Percentiles rank a stretch among this genome's conserved stretches.
phyloP scores from a whole-genome alignment of 2,888 invertebrate species.

The Melitaea athalia region DNA sequence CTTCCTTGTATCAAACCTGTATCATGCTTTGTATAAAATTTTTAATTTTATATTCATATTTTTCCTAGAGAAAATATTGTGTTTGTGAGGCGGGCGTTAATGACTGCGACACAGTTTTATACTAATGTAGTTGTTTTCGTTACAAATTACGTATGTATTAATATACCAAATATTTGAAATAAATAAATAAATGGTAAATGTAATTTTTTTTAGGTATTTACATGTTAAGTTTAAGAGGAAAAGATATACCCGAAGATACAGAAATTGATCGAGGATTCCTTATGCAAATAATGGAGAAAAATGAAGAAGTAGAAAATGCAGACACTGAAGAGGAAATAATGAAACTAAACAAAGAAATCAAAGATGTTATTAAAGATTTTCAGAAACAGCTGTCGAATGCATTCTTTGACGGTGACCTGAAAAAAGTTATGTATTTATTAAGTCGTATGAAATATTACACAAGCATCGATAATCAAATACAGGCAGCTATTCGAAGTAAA shows the following conservation, averaged over 20 bases:
- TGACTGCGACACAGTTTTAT: too few relatives aligned
- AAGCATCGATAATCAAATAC: constrained; percentile 90
- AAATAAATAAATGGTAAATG: too few relatives aligned
- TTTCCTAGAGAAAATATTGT: too few relatives aligned
- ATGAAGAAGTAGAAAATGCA: constrained; percentile 91
- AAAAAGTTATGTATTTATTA: constrained; percentile 84
- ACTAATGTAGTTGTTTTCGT: too few relatives aligned
- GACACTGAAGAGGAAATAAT: constrained; percentile 81
- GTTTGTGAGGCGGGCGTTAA: too few relatives aligned
- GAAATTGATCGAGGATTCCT: constrained; percentile 86
- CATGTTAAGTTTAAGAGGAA: constrained; percentile 86
- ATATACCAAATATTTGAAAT: too few relatives aligned
- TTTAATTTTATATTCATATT: too few relatives aligned
- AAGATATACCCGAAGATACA: constrained; percentile 85
- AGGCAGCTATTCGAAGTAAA: constrained; percentile 81
- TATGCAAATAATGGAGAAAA: constrained; percentile 93
- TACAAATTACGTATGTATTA: too few relatives aligned
- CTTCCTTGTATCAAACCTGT: too few relatives aligned
- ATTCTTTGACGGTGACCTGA: constrained; percentile 85
- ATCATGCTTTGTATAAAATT: too few relatives aligned
- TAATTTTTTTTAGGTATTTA: constrained; percentile 83
- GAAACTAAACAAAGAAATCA: constrained; percentile 82
- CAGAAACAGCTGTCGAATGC: constrained; percentile 83
- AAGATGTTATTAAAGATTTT: constrained; percentile 76
- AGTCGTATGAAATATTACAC: constrained; percentile 92